Percentiles rank a stretch among this genome's conserved stretches.
phyloP scores from a whole-genome alignment of 1,140 invertebrate genomes.

The Musca domestica region DNA sequence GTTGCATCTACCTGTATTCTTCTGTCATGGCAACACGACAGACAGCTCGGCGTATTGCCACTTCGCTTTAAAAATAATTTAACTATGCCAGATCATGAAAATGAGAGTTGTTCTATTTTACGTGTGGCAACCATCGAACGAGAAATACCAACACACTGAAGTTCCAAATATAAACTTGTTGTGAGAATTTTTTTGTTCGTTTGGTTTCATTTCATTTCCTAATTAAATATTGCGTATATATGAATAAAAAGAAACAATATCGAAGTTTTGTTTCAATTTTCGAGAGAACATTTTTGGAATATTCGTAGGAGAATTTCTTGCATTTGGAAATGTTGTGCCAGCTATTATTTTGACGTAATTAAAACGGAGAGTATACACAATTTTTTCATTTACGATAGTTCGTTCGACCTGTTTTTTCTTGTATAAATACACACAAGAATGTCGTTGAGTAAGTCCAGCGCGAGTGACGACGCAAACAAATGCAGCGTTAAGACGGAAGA shows the following conservation, averaged over 20 bases:
- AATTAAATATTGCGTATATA: constrained; percentile 7
- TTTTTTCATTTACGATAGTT: constrained; percentile 22
- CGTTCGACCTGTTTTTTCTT: constrained; percentile 11
- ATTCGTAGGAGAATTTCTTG: constrained; percentile 6
- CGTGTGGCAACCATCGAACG: background rate
- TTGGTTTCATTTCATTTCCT: constrained; percentile 15
- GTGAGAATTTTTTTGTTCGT: constrained; percentile 19
- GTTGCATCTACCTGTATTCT: too few relatives aligned
- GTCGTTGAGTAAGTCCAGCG: constrained; percentile 21
- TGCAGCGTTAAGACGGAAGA: constrained; percentile 18
- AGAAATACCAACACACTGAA: constrained; percentile 18
- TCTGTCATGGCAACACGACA: too few relatives aligned
- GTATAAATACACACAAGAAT: constrained; percentile 22
- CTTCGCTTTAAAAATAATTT: too few relatives aligned
- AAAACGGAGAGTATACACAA: constrained; percentile 20
- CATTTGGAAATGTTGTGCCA: constrained; percentile 20
- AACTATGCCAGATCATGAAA: too few relatives aligned
- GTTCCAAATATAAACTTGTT: constrained; percentile 21
- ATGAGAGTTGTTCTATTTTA: too few relatives aligned
- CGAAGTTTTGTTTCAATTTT: constrained; percentile 1
- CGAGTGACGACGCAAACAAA: constrained; percentile 20
- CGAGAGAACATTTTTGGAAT: constrained; percentile 3
- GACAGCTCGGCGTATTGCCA: too few relatives aligned
- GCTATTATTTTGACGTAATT: constrained; percentile 19
- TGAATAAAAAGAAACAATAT: constrained; percentile 10